Percentiles rank a stretch among this genome's conserved stretches.
These are phyloP conservation scores for Spondyliosoma cantharus DNA, from an alignment of 2,797 vertebrate species.

Conservation along the genomic window DNA sequence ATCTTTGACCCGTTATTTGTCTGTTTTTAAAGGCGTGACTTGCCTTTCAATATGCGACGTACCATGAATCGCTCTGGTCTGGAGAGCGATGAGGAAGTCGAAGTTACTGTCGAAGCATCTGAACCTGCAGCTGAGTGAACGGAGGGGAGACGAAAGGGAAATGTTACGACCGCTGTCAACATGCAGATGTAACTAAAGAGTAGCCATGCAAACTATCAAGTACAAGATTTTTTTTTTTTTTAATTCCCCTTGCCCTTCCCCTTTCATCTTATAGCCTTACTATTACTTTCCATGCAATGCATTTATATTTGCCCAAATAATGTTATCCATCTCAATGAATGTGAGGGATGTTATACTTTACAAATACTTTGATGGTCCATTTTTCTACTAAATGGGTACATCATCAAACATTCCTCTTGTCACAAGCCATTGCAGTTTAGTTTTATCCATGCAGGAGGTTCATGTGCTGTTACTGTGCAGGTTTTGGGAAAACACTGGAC, in stretches of 20 bases:
- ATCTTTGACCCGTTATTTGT: background rate
- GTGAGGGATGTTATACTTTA: slow-evolving; percentile 42
- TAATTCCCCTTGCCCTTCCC: background rate
- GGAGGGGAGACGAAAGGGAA: background rate
- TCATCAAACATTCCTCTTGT: slow-evolving; percentile 23
- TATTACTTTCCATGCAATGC: slow-evolving; percentile 22
- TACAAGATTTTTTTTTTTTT: slow-evolving; percentile 29
- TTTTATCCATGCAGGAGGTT: slow-evolving; percentile 32
- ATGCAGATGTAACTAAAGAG: slow-evolving; percentile 18
- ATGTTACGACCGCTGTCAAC: background rate
- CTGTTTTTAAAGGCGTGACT: slow-evolving; percentile 76
- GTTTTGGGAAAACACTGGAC: slow-evolving; percentile 24
- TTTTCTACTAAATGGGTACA: slow-evolving; percentile 65
- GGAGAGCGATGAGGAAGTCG: slow-evolving; percentile 83
- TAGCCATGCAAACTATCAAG: slow-evolving; percentile 9
- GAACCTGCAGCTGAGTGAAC: slow-evolving; percentile 78
- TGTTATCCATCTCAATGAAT: slow-evolving; percentile 30
- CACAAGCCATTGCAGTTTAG: slow-evolving; percentile 24
- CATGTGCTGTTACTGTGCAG: slow-evolving; percentile 29
- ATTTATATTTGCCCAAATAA: slow-evolving; percentile 66
- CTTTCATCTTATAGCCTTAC: slow-evolving; percentile 49
- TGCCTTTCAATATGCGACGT: slow-evolving; percentile 72
- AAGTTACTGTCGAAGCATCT: slow-evolving; percentile 52
- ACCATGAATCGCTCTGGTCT: slow-evolving; percentile 63
- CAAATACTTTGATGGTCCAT: slow-evolving; percentile 47